phyloP scores from a whole-genome alignment of 2,888 invertebrate species.

The Trichopoda pennipes region DNA sequence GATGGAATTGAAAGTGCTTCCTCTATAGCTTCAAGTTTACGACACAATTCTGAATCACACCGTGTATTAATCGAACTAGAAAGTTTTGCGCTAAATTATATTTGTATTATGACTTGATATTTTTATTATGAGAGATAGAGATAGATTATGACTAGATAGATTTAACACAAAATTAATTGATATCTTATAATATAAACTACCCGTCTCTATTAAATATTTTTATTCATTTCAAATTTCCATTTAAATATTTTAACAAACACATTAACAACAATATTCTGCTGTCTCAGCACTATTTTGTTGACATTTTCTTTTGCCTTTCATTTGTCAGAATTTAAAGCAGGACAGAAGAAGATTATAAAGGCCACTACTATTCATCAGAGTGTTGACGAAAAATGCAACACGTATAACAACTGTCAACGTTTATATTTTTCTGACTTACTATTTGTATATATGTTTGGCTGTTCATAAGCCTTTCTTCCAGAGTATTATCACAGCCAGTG shows the following conservation, averaged over 20 bases:
- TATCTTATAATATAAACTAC: too few species aligned
- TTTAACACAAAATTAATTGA: too few species aligned
- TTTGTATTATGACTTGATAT: too few species aligned
- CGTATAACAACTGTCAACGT: constrained; percentile 51
- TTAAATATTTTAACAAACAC: constrained; percentile 38
- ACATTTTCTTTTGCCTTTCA: constrained; percentile 25
- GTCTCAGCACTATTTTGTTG: constrained; percentile 49
- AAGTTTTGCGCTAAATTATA: too few species aligned
- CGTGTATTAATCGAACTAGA: too few species aligned
- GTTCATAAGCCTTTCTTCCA: neutral
- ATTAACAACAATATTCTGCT: constrained; percentile 59
- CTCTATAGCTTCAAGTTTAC: too few species aligned
- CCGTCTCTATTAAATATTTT: neutral
- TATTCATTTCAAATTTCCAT: constrained; percentile 28
- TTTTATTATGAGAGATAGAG: too few species aligned
- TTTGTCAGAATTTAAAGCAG: constrained; percentile 52
- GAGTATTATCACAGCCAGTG: constrained; percentile 27
- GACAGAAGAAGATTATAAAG: constrained; percentile 27
- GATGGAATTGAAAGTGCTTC: too few species aligned
- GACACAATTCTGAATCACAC: too few species aligned
- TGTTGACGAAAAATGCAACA: constrained; percentile 52
- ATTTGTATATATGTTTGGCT: neutral
- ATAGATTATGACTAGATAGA: too few species aligned
- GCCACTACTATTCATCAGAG: constrained; percentile 26
- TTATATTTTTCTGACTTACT: neutral